Evolutionary conservation across 2,113 vertebrate genomes (phyloP).

Genomic region (Merops nubicus): DNA sequence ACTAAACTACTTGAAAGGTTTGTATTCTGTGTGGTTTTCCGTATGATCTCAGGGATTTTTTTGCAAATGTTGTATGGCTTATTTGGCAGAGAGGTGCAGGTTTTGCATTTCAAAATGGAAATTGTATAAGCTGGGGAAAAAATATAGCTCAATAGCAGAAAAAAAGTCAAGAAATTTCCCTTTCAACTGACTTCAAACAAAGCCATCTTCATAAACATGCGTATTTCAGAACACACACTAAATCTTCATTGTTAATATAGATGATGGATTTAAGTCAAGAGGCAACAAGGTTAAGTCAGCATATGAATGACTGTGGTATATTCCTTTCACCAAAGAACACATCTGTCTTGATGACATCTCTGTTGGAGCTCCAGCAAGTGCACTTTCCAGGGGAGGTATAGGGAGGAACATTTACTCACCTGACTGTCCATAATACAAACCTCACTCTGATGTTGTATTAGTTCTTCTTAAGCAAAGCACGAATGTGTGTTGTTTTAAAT

Average conservation of each 20-base stretch:
- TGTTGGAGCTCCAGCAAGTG: not conserved
- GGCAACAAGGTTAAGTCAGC: not conserved
- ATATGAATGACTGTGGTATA: not conserved
- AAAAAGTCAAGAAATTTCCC: not conserved
- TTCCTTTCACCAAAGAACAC: not conserved
- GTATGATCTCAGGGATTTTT: fast-evolving
- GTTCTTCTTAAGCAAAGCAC: not conserved
- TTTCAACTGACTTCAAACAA: fast-evolving
- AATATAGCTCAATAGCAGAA: not conserved
- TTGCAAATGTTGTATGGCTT: not conserved
- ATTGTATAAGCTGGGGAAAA: not conserved
- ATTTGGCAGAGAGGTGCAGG: not conserved
- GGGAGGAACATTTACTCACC: not conserved
- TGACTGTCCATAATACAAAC: not conserved
- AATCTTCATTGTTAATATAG: not conserved
- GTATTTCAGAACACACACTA: not conserved
- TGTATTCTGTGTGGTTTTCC: not conserved
- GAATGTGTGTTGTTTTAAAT: not conserved
- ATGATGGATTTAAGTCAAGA: conserved; percentile 4
- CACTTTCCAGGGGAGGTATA: not conserved
- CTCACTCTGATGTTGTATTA: not conserved
- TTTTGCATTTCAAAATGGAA: not conserved
- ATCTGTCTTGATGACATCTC: not conserved
- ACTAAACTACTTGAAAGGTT: not conserved
- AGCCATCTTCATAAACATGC: not conserved